Base-by-base conservation (phyloP, 2,797 vertebrate species). In the Hypotaenidia okinawae region DNA sequence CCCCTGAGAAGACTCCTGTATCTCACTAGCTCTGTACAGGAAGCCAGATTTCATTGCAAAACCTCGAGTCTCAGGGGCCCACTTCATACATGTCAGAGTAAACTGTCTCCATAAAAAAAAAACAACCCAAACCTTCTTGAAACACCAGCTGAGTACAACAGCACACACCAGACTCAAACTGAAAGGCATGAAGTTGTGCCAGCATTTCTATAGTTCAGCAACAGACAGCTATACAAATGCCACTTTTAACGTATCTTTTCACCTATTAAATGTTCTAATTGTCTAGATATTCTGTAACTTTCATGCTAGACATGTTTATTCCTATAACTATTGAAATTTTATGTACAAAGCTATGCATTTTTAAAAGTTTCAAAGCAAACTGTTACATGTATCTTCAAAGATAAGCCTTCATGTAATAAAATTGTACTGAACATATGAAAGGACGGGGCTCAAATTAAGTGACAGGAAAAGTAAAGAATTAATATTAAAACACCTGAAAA, bases 271-370 rank as follows among this genome's bases (percentile, higher is more conserved):
- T 86, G 70, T 87, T 91, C 89, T 84, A 57, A 47, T 91, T 63
- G 57, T 69, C 68, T 95, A 88, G 94, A 90, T 57, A 88, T 92
- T 93, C 87, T 94, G 87, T 78, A 93, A 79, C 33, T 72, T 87
- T 59, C 28, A 45, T 74, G 57, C 1, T 9, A 19, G 35, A 70
- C 25, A 58, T 64, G 30, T 86, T 96, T 89, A 69, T 77, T 97
- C 92, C 90, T 95, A 11, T 89, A 93, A 95, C 81, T 89, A 84
- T 4, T 76, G 86, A 86, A 64, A 72, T 64, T 58, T 59, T 27
- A 75, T 62, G 70, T 66, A 59, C 41, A 84, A 80, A 76, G 61
- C 73, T 58, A 76, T 14, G 14, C 30, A 66, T 87, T 87, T 45
- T 52, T n/a, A 47, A 22, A 63, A 72, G 51, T 72, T 82, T 52